Evolutionary conservation across 1,140 invertebrate species (phyloP), one percentile per base, ranked within the genome.

Genomic region (Paramacrobiotus metropolitanus): DNA sequence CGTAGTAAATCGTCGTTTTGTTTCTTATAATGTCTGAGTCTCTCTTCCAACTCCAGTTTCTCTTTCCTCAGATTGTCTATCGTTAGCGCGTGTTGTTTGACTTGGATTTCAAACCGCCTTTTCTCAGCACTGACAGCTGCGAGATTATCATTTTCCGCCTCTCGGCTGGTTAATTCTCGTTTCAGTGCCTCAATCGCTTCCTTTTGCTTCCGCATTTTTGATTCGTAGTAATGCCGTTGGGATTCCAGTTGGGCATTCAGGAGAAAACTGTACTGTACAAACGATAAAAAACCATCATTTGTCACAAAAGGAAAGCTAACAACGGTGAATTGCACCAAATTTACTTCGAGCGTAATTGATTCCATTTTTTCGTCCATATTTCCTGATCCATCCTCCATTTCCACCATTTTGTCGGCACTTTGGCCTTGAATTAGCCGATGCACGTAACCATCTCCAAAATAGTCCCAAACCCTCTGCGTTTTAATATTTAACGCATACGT

Each of bases 391-490:
- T 29, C 28, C 21, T 62, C 20, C 18, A 18, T 76, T 66, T 87
- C 84, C 0, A 97, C 91, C 69, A 96, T 78, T 76, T 98, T 97
- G 2, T 94, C 94, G 78, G 98, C 93, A n/a, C 70, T 79, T 75
- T 96, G 94, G 74, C 92, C 95, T 74, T 95, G 90, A 2, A 95
- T 79, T 21, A 98, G 73, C 18, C 93, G 79, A 77, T 97, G 92
- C 0, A 98, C 94, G 75, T 95, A 98, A 74, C 94, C 96, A 73
- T 97, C 91, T 68, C 83, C 85, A 63, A 84, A 87, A 74, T 97
- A 97, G 72, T 96, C 95, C 95, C 95, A 99, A 0, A 99, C 95
- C 48, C 88, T 76, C 69, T 94, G 90, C 48, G 87, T 92, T 48
- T 75, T 68, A 2, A 63, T n/a, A 1, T 87, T 91, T 31, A 98